Base-by-base conservation (phyloP, 2,797 vertebrate species). In the Kryptolebias ocellatus region DNA sequence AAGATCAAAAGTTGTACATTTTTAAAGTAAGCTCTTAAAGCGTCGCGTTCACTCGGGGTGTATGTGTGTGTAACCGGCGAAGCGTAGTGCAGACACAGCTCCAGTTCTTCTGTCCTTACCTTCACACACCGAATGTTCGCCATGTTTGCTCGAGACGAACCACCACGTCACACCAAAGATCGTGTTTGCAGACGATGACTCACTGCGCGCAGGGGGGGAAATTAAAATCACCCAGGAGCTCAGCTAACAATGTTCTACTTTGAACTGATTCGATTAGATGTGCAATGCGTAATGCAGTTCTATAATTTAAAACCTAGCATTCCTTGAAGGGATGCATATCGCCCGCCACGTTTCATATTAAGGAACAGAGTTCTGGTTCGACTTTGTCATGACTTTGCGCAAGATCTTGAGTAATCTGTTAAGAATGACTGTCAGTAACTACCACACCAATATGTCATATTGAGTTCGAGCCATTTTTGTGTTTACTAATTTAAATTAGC, bases 91-190 rank as follows among this genome's bases (percentile, higher is more conserved):
- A 9, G 0, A 1, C 3, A 45, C 29, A 17, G 0, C 5, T 58
- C 66, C 49, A 4, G 49, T 49, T 15, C 20, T 49, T 8, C 54
- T 69, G 6, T 70, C 3, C 91, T 94, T 93, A 95, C 94, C 94
- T 94, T 95, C 86, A 95, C 79, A 46, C 90, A 90, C 24, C 94
- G 91, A 76, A 95, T 92, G 61, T 93, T 93, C 93, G 93, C 93
- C 94, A 95, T 94, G 56, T 90, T 92, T 27, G 72, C 7, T 58
- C 47, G 0, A 58, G 24, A 39, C 28, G 1, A 0, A 12, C 4
- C 0, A 46, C 72, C 67, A 78, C 83, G 85, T 86, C 72, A 63
- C 53, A 0, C 0, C 82, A 5, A 28, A 87, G 80, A 70, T 81
- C 74, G 46, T 53, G 0, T 75, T 17, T 57, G 2, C 5, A 31